Base-by-base conservation (phyloP, 2,888 invertebrate genomes). In the Apoda limacodes region DNA sequence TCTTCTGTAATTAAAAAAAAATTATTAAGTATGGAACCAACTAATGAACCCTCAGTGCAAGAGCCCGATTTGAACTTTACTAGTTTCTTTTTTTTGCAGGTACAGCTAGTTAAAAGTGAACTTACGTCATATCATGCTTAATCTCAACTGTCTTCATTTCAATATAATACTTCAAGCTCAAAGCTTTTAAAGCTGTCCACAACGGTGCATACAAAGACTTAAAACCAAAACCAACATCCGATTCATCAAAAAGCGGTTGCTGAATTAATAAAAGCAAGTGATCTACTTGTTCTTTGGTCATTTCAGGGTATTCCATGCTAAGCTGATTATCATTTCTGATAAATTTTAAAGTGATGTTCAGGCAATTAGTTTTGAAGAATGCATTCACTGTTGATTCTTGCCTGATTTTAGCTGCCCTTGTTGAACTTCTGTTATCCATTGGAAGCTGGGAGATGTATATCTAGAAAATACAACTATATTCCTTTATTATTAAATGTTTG, bases 341-440 rank as follows among this genome's bases (percentile, higher is more conserved):
- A 31, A 65, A 70, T n/a, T 46, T 48, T 0, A 61, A 38, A 1
- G 53, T 51, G 0, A 37, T 35, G 5, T 55, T 50, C 0, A 67
- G 37, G 34, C 51, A 54, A 2, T 44, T 35, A 0, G 43, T 30
- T 40, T 57, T 60, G 17, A 57, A 60, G n/a, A n/a, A n/a, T n/a
- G n/a, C n/a, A n/a, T n/a, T n/a, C n/a, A n/a, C n/a, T n/a, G n/a
- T n/a, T n/a, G n/a, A n/a, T n/a, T n/a, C n/a, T n/a, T n/a, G n/a
- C n/a, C n/a, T n/a, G n/a, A n/a, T n/a, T n/a, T n/a, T n/a, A n/a
- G n/a, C n/a, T n/a, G n/a, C n/a, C n/a, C n/a, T n/a, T n/a, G n/a
- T n/a, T n/a, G n/a, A n/a, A n/a, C n/a, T n/a, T n/a, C n/a, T n/a
- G n/a, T n/a, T n/a, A n/a, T n/a, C n/a, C n/a, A n/a, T n/a, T n/a